A percentile compares a stretch with the other conserved stretches of the same genome.
Evolutionary conservation across 64 coral and sea anemone genomes (phyloP).

Genomic region (Cladopsammia gracilis): DNA sequence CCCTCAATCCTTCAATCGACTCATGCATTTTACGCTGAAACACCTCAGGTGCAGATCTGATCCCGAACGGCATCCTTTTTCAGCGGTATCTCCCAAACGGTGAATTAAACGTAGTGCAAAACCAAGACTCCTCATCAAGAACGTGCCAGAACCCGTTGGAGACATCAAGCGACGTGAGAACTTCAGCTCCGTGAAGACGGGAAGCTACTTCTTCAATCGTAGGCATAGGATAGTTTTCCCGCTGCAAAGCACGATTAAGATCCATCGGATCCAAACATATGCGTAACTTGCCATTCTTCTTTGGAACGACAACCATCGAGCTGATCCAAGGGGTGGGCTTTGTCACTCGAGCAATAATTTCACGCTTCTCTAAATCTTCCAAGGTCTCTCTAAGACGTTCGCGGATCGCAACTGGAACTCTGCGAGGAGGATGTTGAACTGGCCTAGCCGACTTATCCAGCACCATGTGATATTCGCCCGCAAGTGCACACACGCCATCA

Average conservation of each 20-base stretch:
- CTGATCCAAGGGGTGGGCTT: slow-evolving; percentile 60
- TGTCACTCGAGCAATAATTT: slow-evolving; percentile 48
- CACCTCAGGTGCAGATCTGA: neutral
- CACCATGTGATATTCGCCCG: slow-evolving; percentile 58
- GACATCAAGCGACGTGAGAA: neutral
- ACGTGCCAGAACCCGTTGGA: slow-evolving; percentile 26
- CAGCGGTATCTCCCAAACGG: slow-evolving; percentile 17
- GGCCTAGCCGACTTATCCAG: slow-evolving; percentile 40
- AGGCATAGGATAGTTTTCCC: slow-evolving; percentile 15
- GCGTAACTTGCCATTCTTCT: neutral
- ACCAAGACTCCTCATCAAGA: slow-evolving; percentile 23
- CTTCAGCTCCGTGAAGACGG: neutral
- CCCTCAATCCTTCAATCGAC: slow-evolving; percentile 12
- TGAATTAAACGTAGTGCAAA: slow-evolving; percentile 15
- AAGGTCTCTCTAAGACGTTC: neutral
- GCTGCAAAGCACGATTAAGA: slow-evolving; percentile 23
- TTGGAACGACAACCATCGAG: slow-evolving; percentile 30
- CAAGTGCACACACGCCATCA: slow-evolving; percentile 62
- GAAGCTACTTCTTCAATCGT: slow-evolving; percentile 4
- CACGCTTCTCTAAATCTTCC: slow-evolving; percentile 16
- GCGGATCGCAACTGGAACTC: slow-evolving; percentile 37
- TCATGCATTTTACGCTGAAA: slow-evolving; percentile 20
- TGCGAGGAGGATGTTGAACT: slow-evolving; percentile 52
- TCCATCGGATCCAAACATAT: slow-evolving; percentile 14
- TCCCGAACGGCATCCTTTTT: slow-evolving; percentile 18